These are phyloP conservation scores for Prionace glauca DNA, from an alignment of 2,797 vertebrate species.

Conservation along the genomic window DNA sequence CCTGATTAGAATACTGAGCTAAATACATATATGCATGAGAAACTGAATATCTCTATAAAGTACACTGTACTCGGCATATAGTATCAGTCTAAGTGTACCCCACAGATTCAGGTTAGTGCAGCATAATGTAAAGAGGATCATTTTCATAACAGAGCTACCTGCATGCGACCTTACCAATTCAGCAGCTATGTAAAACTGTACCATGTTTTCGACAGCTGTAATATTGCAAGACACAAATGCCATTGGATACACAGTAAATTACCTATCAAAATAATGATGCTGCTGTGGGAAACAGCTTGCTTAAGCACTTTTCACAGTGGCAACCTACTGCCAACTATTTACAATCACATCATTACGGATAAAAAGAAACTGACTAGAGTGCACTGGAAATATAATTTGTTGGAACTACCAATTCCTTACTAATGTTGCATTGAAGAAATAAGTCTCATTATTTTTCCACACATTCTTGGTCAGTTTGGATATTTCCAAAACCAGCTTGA, in stretches of 20 bases:
- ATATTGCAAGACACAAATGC: background rate
- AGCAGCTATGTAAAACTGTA: background rate
- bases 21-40: background rate
- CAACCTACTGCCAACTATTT: background rate
- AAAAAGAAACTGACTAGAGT: background rate
- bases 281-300: slow-evolving; percentile 1
- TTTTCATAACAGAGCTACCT: background rate
- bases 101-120: background rate
- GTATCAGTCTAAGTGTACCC: background rate
- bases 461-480: background rate
- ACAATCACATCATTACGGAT: slow-evolving; percentile 3
- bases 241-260: background rate
- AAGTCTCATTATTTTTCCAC: background rate
- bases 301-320: slow-evolving; percentile 1
- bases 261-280: background rate
- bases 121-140: background rate
- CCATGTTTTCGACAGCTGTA: background rate
- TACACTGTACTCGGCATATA: background rate
- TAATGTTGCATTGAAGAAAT: background rate
- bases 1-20: background rate
- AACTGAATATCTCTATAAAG: background rate
- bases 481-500: background rate
- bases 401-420: background rate
- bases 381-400: background rate
- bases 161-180: background rate